Percentiles rank a stretch among this genome's conserved stretches.
Evolutionary conservation across 2,888 invertebrate genomes (phyloP).

Genomic region (Nymphalis polychloros): DNA sequence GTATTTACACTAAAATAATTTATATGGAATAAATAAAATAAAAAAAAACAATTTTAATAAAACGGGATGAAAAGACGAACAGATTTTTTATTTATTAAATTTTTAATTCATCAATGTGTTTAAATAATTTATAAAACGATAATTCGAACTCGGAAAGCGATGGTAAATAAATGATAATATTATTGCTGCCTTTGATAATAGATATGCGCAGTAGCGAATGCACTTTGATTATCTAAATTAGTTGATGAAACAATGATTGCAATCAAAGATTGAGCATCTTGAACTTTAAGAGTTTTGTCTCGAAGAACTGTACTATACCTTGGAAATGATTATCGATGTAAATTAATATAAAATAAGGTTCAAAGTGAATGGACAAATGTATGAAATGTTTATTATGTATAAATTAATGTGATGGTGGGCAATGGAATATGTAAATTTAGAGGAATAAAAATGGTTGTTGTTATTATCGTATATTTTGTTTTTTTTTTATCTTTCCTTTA

Average conservation of each 20-base stretch:
- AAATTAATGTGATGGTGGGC: slow-evolving; percentile 50
- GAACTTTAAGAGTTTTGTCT: slow-evolving; percentile 29
- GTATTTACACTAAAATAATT: slow-evolving; percentile 5
- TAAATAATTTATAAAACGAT: neutral
- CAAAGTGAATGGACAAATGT: slow-evolving; percentile 32
- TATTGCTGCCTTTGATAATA: neutral
- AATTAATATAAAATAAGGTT: neutral
- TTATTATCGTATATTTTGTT: slow-evolving; percentile 51
- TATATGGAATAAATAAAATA: neutral
- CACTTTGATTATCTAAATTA: slow-evolving; percentile 35
- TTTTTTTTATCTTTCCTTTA: slow-evolving; percentile 37
- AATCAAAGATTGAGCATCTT: slow-evolving; percentile 24
- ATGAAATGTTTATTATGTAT: slow-evolving; percentile 51
- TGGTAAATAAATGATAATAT: neutral
- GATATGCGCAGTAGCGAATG: slow-evolving; percentile 21
- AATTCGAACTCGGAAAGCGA: neutral
- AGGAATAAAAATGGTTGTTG: slow-evolving; percentile 63
- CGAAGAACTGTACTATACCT: neutral
- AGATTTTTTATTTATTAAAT: neutral
- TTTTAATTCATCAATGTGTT: neutral
- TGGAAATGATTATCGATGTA: neutral
- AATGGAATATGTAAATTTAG: slow-evolving; percentile 55
- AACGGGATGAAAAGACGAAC: neutral
- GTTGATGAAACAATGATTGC: slow-evolving; percentile 28
- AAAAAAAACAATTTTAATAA: neutral